Percentiles rank a stretch among this genome's conserved stretches.
Conservation (phyloP, 2,797 vertebrate species). For the Spinus pinus region DNA sequence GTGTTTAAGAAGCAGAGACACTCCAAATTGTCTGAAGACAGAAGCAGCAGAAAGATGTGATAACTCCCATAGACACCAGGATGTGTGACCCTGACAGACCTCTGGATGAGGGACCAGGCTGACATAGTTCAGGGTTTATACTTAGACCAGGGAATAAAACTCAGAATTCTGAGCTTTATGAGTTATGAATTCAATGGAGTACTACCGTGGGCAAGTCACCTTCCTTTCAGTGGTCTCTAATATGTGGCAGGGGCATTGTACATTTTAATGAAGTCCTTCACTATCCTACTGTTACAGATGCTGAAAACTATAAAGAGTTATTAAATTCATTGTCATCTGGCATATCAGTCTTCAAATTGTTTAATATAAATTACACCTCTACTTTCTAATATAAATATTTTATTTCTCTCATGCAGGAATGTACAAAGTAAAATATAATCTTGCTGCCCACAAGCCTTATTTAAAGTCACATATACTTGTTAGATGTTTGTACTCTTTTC, state of each 20-base stretch:
- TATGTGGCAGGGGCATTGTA: not conserved
- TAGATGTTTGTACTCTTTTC: not conserved
- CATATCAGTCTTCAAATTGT: not conserved
- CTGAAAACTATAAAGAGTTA: not conserved
- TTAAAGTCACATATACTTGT: not conserved
- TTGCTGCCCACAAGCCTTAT: not conserved
- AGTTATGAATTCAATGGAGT: not conserved
- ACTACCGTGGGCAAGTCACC: not conserved
- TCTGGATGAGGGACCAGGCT: not conserved
- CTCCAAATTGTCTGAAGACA: not conserved
- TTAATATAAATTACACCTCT: not conserved
- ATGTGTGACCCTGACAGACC: not conserved
- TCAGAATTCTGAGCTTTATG: not conserved
- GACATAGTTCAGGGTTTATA: not conserved
- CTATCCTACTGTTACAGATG: not conserved
- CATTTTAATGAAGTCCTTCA: conserved; percentile 10
- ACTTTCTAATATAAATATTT: conserved; percentile 27
- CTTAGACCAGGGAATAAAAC: not conserved
- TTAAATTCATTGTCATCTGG: not conserved
- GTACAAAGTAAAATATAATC: not conserved
- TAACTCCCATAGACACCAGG: accelerated
- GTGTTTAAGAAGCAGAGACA: not conserved
- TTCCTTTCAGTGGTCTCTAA: not conserved
- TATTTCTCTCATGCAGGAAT: not conserved
- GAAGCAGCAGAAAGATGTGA: not conserved